These are phyloP conservation scores for Melieria crassipennis DNA, from an alignment of 2,888 invertebrate genomes.

Conservation along the genomic window DNA sequence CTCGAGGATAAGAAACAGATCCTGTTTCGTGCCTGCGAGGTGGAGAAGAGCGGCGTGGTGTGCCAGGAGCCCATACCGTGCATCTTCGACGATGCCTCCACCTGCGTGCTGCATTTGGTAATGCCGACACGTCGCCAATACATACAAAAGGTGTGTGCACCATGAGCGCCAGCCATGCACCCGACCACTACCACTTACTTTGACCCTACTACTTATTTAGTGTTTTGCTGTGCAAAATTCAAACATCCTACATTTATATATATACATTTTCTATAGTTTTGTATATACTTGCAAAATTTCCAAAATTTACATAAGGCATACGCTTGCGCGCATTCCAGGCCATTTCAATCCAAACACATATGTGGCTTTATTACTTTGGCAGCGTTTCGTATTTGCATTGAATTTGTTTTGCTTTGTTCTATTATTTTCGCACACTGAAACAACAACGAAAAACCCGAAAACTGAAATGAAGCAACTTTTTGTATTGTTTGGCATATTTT, in stretches of 20 bases:
- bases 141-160: slow-evolving; percentile 72
- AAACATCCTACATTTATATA: neutral
- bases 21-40: slow-evolving; percentile 81
- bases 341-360: too few species aligned
- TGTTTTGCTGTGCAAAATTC: slow-evolving; percentile 4
- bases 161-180: slow-evolving; percentile 35
- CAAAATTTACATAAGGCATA: too few species aligned
- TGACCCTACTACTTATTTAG: neutral
- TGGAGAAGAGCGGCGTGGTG: slow-evolving; percentile 74
- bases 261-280: neutral
- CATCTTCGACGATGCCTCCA: slow-evolving; percentile 72
- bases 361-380: too few species aligned
- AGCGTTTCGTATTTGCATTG: too few species aligned
- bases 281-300: too few species aligned
- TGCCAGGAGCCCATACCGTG: slow-evolving; percentile 79
- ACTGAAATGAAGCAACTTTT: neutral
- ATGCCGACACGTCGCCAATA: slow-evolving; percentile 74
- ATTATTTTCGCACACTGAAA: too few species aligned
- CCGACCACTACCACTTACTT: neutral
- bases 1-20: slow-evolving; percentile 74
- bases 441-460: too few species aligned
- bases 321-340: too few species aligned
- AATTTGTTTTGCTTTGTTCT: too few species aligned
- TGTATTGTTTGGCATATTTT: neutral
- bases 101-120: slow-evolving; percentile 78